These are phyloP conservation scores for Nymphalis polychloros DNA, from an alignment of 2,888 invertebrate species.

Conservation along the genomic window DNA sequence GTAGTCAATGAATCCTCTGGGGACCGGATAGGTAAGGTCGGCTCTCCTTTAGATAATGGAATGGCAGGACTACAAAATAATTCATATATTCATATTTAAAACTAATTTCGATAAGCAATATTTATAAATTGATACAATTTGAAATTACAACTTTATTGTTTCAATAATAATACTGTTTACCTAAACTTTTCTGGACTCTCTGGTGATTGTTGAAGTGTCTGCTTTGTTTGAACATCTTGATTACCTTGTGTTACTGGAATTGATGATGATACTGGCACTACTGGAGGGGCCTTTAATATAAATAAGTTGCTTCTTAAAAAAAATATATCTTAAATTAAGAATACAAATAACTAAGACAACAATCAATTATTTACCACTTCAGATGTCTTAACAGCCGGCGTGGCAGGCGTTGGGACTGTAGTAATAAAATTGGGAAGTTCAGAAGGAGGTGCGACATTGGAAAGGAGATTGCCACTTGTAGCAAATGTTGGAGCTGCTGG, in stretches of 20 bases:
- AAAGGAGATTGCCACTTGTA: conserved; percentile 79
- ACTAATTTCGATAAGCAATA: not conserved
- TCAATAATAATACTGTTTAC: conserved; percentile 44
- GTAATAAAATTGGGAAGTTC: conserved; percentile 85
- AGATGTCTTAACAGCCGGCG: conserved; percentile 35
- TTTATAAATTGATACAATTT: no score
- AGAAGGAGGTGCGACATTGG: conserved; percentile 86
- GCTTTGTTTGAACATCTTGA: conserved; percentile 45
- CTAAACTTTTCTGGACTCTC: conserved; percentile 62
- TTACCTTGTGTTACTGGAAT: conserved; percentile 25
- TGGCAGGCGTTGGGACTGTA: conserved; percentile 49
- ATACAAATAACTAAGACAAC: not conserved
- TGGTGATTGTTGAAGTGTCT: conserved; percentile 33
- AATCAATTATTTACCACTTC: conserved; percentile 37
- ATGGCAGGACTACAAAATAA: conserved; percentile 73
- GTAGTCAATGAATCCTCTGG: conserved; percentile 68
- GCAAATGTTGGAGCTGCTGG: conserved; percentile 73
- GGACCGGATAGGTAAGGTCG: conserved; percentile 65
- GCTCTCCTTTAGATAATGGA: conserved; percentile 74
- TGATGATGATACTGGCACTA: conserved; percentile 12
- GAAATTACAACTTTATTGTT: no score
- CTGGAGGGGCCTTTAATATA: conserved; percentile 7
- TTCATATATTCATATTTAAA: not conserved
- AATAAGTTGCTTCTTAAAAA: not conserved
- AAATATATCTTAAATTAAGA: not conserved